Base-by-base conservation (phyloP, 2,888 invertebrate species). In the Hypomecis punctinalis region DNA sequence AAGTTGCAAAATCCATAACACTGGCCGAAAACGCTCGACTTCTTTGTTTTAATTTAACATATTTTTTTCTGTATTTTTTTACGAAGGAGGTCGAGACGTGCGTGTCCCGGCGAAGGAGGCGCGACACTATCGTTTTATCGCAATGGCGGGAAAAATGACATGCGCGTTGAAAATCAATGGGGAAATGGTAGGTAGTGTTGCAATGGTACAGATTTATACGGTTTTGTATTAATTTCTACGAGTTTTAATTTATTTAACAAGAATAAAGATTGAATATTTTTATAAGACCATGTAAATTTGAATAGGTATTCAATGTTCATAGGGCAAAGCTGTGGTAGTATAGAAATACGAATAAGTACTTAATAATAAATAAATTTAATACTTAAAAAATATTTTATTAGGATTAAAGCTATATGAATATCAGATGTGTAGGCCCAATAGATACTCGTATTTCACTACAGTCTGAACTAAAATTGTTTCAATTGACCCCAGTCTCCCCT, bases 81-180 rank as follows among this genome's bases (percentile, higher is more conserved):
- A 13, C 53, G 36, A 39, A 40, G 9, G 39, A 55, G 59, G 11
- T 36, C 48, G 61, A 43, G 52, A 57, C 72, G 68, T 66, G 64
- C 66, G 62, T 59, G 46, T 35, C 63, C 37, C 60, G 36, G 11
- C 57, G 36, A 11, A 63, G 58, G 56, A 59, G 47, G 47, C 58
- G 62, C 52, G 61, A 59, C 56, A 70, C 72, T 72, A 62, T 66
- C 63, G 63, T 55, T 60, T 37, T 64, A 45, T 60, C 66, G 51
- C 51, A 59, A 56, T 66, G 66, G 66, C 66, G 66, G 66, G 66
- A 66, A 66, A 62, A 62, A 2, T 60, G 90, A 84, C 92, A 91
- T 92, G 92, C 92, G 92, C 92, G 81, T 78, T 80, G 79, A 87
- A 91, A 91, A 92, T 92, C 92, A 88, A 92, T 92, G 90, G 75